Evolutionary conservation across 2,113 vertebrate genomes (phyloP).

Genomic region (Glaucidium brasilianum): DNA sequence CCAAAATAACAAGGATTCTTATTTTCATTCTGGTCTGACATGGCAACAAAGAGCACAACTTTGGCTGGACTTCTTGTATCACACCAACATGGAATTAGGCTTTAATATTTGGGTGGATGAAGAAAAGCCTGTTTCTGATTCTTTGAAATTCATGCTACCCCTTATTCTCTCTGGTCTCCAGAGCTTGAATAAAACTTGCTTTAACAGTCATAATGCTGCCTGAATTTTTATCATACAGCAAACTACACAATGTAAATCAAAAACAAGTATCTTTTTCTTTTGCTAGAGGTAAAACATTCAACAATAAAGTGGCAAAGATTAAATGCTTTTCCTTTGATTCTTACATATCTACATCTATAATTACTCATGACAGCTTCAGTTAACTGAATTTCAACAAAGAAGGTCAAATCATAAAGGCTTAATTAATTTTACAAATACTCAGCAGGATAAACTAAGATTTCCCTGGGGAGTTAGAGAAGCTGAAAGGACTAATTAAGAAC

Average conservation of each 20-base stretch:
- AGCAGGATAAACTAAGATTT: constrained; percentile 2
- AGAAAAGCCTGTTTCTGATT: background rate
- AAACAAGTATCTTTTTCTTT: background rate
- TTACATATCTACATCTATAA: background rate
- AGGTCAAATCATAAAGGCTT: background rate
- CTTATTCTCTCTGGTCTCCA: background rate
- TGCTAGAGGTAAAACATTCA: background rate
- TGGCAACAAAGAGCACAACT: background rate
- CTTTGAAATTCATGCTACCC: background rate
- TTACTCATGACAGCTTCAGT: constrained; percentile 6
- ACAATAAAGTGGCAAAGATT: background rate
- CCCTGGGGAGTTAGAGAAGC: background rate
- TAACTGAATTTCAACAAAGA: constrained; percentile 22
- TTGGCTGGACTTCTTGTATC: background rate
- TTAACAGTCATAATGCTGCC: background rate
- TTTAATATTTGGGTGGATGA: background rate
- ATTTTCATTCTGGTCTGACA: background rate
- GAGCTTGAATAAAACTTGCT: background rate
- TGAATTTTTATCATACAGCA: background rate
- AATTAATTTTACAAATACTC: constrained; percentile 41
- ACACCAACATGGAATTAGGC: background rate
- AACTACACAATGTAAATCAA: background rate
- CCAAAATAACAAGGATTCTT: background rate
- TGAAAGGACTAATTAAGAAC: constrained; percentile 6
- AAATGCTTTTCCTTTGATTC: background rate